phyloP scores from a whole-genome alignment of 2,888 invertebrate genomes.

The Campopleginae sp. region DNA sequence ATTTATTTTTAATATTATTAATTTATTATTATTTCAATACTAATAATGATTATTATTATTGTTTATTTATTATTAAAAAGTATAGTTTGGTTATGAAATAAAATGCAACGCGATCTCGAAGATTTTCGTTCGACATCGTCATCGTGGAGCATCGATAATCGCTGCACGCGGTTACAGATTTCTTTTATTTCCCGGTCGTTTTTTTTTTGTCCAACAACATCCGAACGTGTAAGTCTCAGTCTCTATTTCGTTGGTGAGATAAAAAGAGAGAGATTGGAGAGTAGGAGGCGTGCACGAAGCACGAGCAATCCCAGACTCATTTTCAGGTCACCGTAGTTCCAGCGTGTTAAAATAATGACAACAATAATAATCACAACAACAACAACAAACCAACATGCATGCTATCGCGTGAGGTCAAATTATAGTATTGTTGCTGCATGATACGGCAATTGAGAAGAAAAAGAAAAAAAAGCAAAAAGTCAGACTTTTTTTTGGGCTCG shows the following conservation, averaged over 20 bases:
- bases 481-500: not conserved
- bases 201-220: not conserved
- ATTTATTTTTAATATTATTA: too few species aligned
- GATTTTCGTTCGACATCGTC: conserved; percentile 27
- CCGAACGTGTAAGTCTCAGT: conserved; percentile 8
- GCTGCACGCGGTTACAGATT: not conserved
- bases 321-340: conserved; percentile 27
- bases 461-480: not conserved
- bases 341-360: conserved; percentile 12
- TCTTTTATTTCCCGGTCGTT: not conserved
- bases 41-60: too few species aligned
- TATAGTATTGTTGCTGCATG: conserved; percentile 4
- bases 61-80: not conserved
- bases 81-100: conserved; percentile 51
- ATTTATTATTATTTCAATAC: too few species aligned
- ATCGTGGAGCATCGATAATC: conserved; percentile 41
- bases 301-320: conserved; percentile 9
- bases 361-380: conserved; percentile 6
- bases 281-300: not conserved
- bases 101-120: conserved; percentile 27
- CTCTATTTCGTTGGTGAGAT: conserved; percentile 20
- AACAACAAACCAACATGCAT: not conserved
- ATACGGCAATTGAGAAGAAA: not conserved
- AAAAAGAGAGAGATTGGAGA: not conserved
- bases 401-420: conserved; percentile 8